Percentiles rank a stretch among this genome's conserved stretches.
Conservation (phyloP, 2,797 vertebrate genomes). For the Pseudocheirus occidentalis region DNA sequence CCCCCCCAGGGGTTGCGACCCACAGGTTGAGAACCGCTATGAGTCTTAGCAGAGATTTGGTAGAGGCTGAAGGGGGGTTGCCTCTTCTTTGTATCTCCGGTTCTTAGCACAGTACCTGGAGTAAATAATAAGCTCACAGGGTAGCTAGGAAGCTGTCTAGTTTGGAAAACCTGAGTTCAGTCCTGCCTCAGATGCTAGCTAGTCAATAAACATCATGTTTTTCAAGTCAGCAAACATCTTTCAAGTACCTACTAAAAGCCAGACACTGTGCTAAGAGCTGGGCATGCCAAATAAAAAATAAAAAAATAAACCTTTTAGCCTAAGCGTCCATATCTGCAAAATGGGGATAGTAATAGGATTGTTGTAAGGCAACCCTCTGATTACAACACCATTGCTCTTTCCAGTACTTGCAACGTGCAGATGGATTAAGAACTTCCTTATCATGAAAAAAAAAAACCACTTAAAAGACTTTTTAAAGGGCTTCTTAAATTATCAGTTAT, state of each 20-base stretch:
- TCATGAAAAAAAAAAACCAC: not conserved
- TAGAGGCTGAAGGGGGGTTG: not conserved
- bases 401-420: not conserved
- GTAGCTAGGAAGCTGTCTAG: not conserved
- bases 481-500: conserved; percentile 2
- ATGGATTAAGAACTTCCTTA: not conserved
- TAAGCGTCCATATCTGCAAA: not conserved
- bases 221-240: not conserved
- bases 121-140: not conserved
- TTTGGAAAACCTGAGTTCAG: not conserved
- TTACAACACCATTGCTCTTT: not conserved
- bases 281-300: not conserved
- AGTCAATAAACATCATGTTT: not conserved
- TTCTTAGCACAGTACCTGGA: not conserved
- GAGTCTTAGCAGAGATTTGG: not conserved
- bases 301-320: not conserved
- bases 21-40: no score
- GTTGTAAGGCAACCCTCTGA: not conserved
- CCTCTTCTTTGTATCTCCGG: not conserved
- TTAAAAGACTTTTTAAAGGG: not conserved
- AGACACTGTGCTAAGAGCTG: not conserved
- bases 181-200: not conserved
- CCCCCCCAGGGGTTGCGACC: no score
- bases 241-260: not conserved
- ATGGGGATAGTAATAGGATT: not conserved